Evolutionary conservation across 2,888 invertebrate genomes (phyloP).

Genomic region (Temnothorax unifasciatus): DNA sequence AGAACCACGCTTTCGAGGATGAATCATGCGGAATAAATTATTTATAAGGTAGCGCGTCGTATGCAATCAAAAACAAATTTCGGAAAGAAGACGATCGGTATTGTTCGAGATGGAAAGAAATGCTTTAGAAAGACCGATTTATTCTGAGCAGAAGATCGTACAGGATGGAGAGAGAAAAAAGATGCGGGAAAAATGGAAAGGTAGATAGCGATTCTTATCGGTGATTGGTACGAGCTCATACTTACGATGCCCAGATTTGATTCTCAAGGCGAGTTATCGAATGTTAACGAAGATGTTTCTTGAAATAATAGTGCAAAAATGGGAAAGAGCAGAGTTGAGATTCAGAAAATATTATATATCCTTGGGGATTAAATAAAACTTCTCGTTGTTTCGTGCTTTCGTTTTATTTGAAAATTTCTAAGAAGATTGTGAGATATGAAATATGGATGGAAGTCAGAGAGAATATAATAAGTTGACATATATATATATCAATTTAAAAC

Average conservation of each 20-base stretch:
- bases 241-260: background rate
- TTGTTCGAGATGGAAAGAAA: background rate
- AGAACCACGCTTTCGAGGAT: slow-evolving; percentile 42
- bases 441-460: background rate
- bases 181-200: slow-evolving; percentile 2
- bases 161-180: background rate
- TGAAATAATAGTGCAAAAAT: background rate
- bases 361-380: background rate
- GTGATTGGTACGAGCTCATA: background rate
- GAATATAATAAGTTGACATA: background rate
- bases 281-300: background rate
- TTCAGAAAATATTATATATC: background rate
- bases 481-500: background rate
- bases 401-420: slow-evolving; percentile 4
- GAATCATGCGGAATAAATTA: slow-evolving; percentile 67
- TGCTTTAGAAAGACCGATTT: background rate
- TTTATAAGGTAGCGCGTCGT: slow-evolving; percentile 58
- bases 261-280: background rate
- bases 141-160: background rate
- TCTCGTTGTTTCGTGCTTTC: background rate
- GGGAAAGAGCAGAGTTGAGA: background rate
- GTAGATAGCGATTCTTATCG: slow-evolving; percentile 29
- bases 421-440: background rate
- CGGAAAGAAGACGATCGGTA: slow-evolving; percentile 30
- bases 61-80: slow-evolving; percentile 47